A percentile compares a stretch with the other conserved stretches of the same genome.
These are phyloP conservation scores for Sus cebifrons DNA, from an alignment of 2,797 vertebrate species.

Conservation along the genomic window DNA sequence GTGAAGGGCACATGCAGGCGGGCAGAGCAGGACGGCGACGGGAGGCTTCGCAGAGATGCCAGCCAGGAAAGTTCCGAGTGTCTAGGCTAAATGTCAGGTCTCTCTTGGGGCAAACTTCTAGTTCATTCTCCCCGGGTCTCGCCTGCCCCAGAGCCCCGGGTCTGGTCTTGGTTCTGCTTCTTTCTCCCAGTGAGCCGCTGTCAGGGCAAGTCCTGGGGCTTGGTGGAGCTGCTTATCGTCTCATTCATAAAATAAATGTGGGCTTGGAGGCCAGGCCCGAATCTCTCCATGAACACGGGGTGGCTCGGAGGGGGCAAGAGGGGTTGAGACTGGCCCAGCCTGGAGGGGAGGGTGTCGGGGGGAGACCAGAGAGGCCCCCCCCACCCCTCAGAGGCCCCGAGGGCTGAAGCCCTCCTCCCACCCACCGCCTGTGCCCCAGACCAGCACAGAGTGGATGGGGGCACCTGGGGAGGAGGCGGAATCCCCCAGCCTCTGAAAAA, in stretches of 20 bases:
- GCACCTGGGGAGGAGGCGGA: fast-evolving
- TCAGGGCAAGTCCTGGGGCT: not conserved
- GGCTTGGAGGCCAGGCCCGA: not conserved
- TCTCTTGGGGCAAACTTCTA: not conserved
- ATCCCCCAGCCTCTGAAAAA: not conserved
- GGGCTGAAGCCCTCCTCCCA: not conserved
- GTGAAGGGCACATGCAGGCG: not conserved
- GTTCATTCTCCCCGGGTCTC: not conserved
- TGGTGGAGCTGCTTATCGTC: not conserved
- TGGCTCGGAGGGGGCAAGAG: not conserved
- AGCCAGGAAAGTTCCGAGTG: not conserved
- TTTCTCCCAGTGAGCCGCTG: not conserved
- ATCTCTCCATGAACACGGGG: not conserved
- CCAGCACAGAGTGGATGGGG: not conserved
- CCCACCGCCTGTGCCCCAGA: too few relatives aligned
- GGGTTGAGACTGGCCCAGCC: not conserved
- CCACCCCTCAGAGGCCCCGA: not conserved
- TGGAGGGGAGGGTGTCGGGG: not conserved
- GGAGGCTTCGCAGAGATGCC: not conserved
- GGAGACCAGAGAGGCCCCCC: not conserved
- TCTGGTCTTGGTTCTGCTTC: not conserved
- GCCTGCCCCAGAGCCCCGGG: not conserved
- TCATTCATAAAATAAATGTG: not conserved
- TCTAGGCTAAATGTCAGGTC: fast-evolving
- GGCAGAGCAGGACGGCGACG: not conserved